Base-by-base conservation (phyloP, 2,113 vertebrate genomes). In the Gnathonemus longibarbis region DNA sequence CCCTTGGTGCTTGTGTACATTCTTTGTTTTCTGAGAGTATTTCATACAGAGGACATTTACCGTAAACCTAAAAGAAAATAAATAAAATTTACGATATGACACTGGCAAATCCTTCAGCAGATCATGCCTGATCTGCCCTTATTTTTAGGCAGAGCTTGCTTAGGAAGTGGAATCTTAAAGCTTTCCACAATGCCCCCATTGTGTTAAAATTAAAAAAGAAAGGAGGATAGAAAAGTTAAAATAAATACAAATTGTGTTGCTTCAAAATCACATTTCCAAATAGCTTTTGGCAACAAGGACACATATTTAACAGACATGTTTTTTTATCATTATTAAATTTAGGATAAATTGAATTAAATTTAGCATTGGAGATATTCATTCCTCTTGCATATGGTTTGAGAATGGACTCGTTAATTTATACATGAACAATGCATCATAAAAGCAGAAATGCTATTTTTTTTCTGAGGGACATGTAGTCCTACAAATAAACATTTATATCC, bases 291-390 rank as follows among this genome's bases (percentile, higher is more conserved):
- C 90, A 90, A 56, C 58, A 13, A 91, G 6, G 48, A 45, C 6
- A 91, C 66, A 91, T 85, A 88, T 19, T 91, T 89, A 84, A 46
- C 13, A 91, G 88, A 74, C 53, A 90, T 89, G 88, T 86, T 89
- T 56, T 91, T 89, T 21, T 21, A 56, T 56, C 7, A 19, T 62
- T 9, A n/a, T 89, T 84, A 89, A 49, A 31, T 84, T 80, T 42
- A 19, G 35, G 15, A 80, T 39, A 19, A 42, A 87, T 88, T 89
- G 84, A 90, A 91, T 86, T 88, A 52, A 90, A 90, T 88, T 80
- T 39, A 62, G 35, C 62, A 35, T 66, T 48, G 53, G 89, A 80
- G 89, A 74, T 90, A 53, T 84, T 89, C 87, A 42, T 62, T 88
- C 8, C 45, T 70, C n/a, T 15, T 89, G 45, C n/a, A 88, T 35